Evolutionary conservation across 2,888 invertebrate genomes (phyloP).

Genomic region (Zaprionus lineosus): DNA sequence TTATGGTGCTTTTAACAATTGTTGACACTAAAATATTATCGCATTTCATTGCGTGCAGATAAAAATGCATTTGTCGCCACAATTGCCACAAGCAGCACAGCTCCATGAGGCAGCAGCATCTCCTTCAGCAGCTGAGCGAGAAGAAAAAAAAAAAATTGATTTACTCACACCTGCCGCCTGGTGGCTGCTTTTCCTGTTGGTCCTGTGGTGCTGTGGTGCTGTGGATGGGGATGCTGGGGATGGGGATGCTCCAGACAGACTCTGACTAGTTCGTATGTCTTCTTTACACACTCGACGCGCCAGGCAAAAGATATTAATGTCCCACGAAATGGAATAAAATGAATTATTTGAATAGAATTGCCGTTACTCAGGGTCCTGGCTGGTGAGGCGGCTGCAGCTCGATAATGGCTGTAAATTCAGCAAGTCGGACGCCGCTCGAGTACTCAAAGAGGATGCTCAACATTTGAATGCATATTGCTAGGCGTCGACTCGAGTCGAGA

Average conservation of each 20-base stretch:
- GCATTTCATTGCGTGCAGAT: conserved; percentile 79
- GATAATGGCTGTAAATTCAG: conserved; percentile 73
- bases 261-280: conserved; percentile 68
- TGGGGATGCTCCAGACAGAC: too few relatives aligned
- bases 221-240: too few relatives aligned
- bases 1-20: conserved; percentile 81
- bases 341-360: conserved; percentile 80
- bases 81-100: conserved; percentile 66
- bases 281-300: conserved; percentile 68
- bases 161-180: conserved; percentile 77
- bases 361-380: conserved; percentile 48
- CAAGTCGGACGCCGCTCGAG: conserved; percentile 36
- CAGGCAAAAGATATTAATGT: conserved; percentile 74
- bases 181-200: too few relatives aligned
- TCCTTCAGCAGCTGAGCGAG: conserved; percentile 2
- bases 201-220: too few relatives aligned
- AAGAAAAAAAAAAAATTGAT: conserved; percentile 64
- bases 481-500: conserved; percentile 65
- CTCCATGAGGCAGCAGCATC: conserved; percentile 5
- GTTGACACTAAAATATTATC: conserved; percentile 82
- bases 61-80: conserved; percentile 79
- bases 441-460: conserved; percentile 34
- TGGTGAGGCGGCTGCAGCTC: conserved; percentile 48
- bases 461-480: conserved; percentile 76
- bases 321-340: conserved; percentile 77